Percentiles rank a stretch among this genome's conserved stretches.
phyloP scores from a whole-genome alignment of 2,113 vertebrate genomes.

The Psophia crepitans region DNA sequence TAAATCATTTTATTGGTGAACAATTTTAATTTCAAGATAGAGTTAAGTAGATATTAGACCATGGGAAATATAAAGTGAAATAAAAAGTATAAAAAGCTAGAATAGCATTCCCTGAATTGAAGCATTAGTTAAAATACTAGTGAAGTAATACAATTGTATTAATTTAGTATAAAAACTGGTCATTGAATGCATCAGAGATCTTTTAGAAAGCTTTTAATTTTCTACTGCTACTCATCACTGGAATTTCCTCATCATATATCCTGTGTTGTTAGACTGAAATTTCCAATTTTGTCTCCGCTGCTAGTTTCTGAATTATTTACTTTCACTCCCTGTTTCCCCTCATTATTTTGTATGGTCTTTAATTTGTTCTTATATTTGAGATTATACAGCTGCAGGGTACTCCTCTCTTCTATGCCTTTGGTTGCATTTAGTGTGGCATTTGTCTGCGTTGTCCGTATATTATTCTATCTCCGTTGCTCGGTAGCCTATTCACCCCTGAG shows the following conservation, averaged over 20 bases:
- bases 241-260: not conserved
- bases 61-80: not conserved
- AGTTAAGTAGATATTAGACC: not conserved
- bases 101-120: not conserved
- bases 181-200: not conserved
- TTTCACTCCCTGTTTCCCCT: not conserved
- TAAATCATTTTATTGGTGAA: not conserved
- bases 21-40: not conserved
- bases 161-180: not conserved
- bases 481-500: not conserved
- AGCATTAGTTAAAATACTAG: not conserved
- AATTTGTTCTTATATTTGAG: not conserved
- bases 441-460: not conserved
- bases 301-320: not conserved
- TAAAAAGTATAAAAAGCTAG: not conserved
- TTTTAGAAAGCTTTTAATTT: not conserved
- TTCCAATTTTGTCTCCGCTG: not conserved
- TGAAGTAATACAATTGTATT: not conserved
- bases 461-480: not conserved
- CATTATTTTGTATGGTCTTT: not conserved
- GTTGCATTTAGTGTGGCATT: not conserved
- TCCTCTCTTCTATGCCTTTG: not conserved
- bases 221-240: not conserved
- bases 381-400: not conserved
- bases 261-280: not conserved